These are phyloP conservation scores for Hedychridium roseum DNA, from an alignment of 2,888 invertebrate species.

Conservation along the genomic window DNA sequence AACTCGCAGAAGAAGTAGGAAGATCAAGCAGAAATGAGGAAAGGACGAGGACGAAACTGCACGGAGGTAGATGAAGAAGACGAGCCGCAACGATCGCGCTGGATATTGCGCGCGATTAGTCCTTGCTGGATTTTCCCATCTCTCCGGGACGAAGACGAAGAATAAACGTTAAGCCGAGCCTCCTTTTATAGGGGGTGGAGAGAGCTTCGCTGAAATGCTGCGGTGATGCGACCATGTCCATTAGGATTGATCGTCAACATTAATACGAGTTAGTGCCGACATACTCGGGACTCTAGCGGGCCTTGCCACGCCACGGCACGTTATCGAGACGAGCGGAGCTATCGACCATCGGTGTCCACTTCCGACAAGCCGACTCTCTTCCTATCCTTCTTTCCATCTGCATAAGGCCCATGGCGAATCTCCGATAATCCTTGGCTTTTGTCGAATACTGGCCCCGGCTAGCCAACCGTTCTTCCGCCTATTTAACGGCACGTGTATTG, in stretches of 20 bases:
- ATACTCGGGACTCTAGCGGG: slow-evolving; percentile 49
- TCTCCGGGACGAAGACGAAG: slow-evolving; percentile 9
- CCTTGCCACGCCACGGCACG: slow-evolving; percentile 23
- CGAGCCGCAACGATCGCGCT: slow-evolving; percentile 1
- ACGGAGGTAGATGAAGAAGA: slow-evolving; percentile 4
- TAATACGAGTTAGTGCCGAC: slow-evolving; percentile 63
- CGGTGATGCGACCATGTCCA: slow-evolving; percentile 58
- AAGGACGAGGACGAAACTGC: slow-evolving; percentile 10
- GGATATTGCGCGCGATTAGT: slow-evolving; percentile 19
- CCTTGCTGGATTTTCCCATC: slow-evolving; percentile 16
- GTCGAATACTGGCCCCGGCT: too few species aligned
- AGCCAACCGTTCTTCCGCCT: too few species aligned
- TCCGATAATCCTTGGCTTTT: slow-evolving; percentile 19
- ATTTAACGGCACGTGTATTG: too few species aligned
- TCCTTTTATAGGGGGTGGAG: too few species aligned
- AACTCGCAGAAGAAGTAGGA: slow-evolving; percentile 1
- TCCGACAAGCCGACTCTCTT: slow-evolving; percentile 41
- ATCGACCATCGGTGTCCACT: slow-evolving; percentile 43
- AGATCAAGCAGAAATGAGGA: slow-evolving; percentile 11
- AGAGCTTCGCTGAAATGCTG: too few species aligned
- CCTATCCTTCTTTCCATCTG: slow-evolving; percentile 13
- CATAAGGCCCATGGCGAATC: too few species aligned
- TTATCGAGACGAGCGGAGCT: slow-evolving; percentile 21
- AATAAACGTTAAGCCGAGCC: too few species aligned
- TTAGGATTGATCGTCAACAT: slow-evolving; percentile 62